phyloP scores from a whole-genome alignment of 2,888 invertebrate genomes.

The Nomada goodeniana region DNA sequence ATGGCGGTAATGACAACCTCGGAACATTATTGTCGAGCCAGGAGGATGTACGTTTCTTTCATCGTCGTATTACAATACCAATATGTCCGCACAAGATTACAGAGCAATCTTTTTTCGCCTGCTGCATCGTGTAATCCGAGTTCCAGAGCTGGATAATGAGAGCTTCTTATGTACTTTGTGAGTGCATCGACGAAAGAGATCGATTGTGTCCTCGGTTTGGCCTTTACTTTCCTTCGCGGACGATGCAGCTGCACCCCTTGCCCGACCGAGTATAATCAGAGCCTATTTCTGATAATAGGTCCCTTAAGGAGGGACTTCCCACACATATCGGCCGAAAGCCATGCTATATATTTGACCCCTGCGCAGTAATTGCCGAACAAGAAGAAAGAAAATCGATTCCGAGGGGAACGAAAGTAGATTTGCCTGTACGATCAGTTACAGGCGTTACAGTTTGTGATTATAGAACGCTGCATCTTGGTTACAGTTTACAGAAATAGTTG shows the following conservation, averaged over 20 bases:
- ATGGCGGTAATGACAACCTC: not conserved
- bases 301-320: slow-evolving; percentile 42
- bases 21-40: not conserved
- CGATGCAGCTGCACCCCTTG: slow-evolving; percentile 40
- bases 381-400: slow-evolving; percentile 45
- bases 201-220: slow-evolving; percentile 50
- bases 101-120: slow-evolving; percentile 45
- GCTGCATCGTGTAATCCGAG: slow-evolving; percentile 39
- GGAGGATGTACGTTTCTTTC: not conserved
- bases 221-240: slow-evolving; percentile 14
- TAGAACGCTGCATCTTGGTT: not conserved
- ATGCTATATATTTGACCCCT: slow-evolving; percentile 28
- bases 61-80: slow-evolving; percentile 10
- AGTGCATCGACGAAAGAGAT: slow-evolving; percentile 42
- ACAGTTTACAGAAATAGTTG: too few species aligned
- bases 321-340: slow-evolving; percentile 33
- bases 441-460: slow-evolving; percentile 10
- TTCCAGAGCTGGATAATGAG: slow-evolving; percentile 49
- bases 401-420: slow-evolving; percentile 10
- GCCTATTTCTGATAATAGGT: slow-evolving; percentile 55
- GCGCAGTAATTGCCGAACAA: slow-evolving; percentile 22
- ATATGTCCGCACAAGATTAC: slow-evolving; percentile 34
- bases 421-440: not conserved
- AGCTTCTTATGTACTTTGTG: slow-evolving; percentile 39
- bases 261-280: slow-evolving; percentile 47